Conservation (phyloP, 2,113 vertebrate species). For the Myotis davidii region DNA sequence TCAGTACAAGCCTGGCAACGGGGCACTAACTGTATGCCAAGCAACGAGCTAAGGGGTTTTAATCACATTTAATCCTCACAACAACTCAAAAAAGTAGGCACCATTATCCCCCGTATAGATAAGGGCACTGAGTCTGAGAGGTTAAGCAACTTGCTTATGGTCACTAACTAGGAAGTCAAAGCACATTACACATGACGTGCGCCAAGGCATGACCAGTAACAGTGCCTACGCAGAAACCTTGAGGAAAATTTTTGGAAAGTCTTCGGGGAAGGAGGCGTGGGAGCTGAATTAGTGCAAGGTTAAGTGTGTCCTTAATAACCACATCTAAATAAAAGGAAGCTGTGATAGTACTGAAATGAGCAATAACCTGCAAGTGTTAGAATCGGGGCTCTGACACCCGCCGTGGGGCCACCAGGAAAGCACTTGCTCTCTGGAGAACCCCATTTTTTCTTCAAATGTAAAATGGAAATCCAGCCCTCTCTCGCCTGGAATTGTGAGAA, state of each 20-base stretch:
- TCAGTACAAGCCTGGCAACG: not conserved
- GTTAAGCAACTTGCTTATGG: not conserved
- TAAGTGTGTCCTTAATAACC: not conserved
- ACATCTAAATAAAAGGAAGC: not conserved
- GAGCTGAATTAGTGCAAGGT: not conserved
- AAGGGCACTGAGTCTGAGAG: not conserved
- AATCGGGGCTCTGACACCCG: not conserved
- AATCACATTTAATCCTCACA: constrained; percentile 8
- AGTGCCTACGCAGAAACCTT: not conserved
- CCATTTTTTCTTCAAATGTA: not conserved
- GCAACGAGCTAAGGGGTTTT: not conserved
- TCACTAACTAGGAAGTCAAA: not conserved
- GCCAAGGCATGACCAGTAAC: not conserved
- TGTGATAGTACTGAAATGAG: not conserved
- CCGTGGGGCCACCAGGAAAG: not conserved
- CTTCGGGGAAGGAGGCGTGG: not conserved
- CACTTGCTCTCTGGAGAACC: not conserved
- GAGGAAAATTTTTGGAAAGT: not conserved
- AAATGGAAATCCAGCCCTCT: not conserved
- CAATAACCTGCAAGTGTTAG: not conserved
- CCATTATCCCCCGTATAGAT: not conserved
- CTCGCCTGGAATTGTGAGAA: not conserved
- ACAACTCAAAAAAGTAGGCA: not conserved
- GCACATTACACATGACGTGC: too few relatives aligned
- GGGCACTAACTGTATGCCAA: not conserved